A percentile compares a stretch with the other conserved stretches of the same genome.
Conservation (phyloP, 2,888 invertebrate genomes). For the Synanthedon tipuliformis region DNA sequence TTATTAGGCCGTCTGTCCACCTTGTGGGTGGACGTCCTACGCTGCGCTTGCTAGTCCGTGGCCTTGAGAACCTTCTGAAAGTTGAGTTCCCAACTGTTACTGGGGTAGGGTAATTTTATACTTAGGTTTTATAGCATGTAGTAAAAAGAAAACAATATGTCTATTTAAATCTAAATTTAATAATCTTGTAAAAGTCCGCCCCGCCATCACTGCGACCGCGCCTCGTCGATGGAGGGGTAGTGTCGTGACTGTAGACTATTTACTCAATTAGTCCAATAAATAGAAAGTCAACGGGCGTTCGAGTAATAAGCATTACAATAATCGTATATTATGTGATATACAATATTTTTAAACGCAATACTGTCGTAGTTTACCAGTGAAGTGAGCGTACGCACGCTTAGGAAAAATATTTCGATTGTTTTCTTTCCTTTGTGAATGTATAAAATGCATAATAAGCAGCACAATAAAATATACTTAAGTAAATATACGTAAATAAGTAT, state of each 20-base stretch:
- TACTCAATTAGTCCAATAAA: conserved; percentile 64
- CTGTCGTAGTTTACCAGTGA: conserved; percentile 24
- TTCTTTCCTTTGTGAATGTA: no score
- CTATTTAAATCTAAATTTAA: background rate
- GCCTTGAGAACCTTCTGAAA: no score
- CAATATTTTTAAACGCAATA: conserved; percentile 59
- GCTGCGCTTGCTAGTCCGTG: no score
- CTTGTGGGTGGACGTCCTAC: no score
- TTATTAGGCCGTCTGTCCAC: no score
- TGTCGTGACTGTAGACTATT: conserved; percentile 53
- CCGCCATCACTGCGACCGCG: background rate
- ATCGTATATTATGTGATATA: conserved; percentile 59
- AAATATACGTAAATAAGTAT: no score
- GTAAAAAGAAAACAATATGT: background rate
- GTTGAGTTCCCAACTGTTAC: no score
- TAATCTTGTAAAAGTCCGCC: no score
- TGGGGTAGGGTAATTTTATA: no score
- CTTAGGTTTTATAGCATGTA: background rate
- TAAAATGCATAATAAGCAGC: no score
- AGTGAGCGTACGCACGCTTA: background rate
- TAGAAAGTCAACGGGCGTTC: conserved; percentile 37
- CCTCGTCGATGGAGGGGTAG: conserved; percentile 7
- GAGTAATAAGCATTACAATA: conserved; percentile 50
- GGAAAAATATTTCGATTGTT: background rate
- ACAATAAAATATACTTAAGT: no score